These are phyloP conservation scores for Arctopsyche grandis DNA, from an alignment of 1,140 invertebrate species.

Conservation along the genomic window DNA sequence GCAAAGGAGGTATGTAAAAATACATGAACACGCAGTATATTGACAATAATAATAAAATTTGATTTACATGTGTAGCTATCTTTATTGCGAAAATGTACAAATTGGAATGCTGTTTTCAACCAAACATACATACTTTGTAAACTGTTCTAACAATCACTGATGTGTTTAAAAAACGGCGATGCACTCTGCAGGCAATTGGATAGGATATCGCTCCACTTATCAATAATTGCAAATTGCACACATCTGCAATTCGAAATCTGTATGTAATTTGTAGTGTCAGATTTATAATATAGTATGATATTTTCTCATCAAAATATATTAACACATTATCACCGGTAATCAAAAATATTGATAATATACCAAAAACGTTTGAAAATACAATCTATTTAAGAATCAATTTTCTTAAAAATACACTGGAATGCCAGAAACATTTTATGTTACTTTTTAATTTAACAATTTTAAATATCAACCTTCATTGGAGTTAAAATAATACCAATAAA, in stretches of 20 bases:
- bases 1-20: too few species aligned
- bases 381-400: background rate
- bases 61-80: background rate
- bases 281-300: background rate
- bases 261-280: background rate
- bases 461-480: too few species aligned
- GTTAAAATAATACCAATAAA: too few species aligned
- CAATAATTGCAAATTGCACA: background rate
- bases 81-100: background rate
- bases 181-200: background rate
- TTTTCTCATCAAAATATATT: background rate
- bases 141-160: background rate
- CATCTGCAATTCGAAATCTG: too few species aligned
- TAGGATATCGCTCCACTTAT: background rate
- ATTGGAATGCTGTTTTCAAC: background rate
- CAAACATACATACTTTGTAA: too few species aligned
- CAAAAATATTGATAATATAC: slow-evolving; percentile 13
- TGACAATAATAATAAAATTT: too few species aligned
- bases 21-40: too few species aligned
- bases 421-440: background rate
- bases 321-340: background rate
- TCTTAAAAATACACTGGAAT: too few species aligned
- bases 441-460: background rate
- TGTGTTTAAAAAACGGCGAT: background rate
- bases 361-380: background rate